These are phyloP conservation scores for Synanthedon tipuliformis DNA, from an alignment of 2,888 invertebrate genomes.

Conservation along the genomic window DNA sequence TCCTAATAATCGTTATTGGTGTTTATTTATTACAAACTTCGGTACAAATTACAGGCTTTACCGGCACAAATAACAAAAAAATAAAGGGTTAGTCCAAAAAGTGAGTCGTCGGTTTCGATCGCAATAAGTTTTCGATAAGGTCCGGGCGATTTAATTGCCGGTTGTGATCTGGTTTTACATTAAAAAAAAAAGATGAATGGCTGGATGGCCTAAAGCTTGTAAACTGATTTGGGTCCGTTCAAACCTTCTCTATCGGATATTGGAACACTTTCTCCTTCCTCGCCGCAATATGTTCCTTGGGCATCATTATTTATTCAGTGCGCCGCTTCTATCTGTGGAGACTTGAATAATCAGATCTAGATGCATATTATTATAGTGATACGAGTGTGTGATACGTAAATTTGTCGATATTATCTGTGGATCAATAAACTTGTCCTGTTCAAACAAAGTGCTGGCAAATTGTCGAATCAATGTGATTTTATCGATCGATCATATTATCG, in stretches of 20 bases:
- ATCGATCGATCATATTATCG: background rate
- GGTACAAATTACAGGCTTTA: conserved; percentile 67
- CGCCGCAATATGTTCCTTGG: conserved; percentile 22
- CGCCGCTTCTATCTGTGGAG: conserved; percentile 30
- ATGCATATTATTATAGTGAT: conserved; percentile 38
- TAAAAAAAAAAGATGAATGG: conserved; percentile 62
- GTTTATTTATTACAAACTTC: conserved; percentile 68
- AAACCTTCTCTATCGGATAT: conserved; percentile 48
- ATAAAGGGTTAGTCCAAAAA: conserved; percentile 68
- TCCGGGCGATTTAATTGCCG: conserved; percentile 69
- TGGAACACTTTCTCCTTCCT: conserved; percentile 59
- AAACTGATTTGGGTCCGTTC: conserved; percentile 51
- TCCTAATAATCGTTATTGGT: conserved; percentile 69
- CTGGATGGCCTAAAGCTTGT: conserved; percentile 53
- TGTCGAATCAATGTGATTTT: background rate
- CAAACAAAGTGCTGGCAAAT: conserved; percentile 2
- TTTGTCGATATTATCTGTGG: conserved; percentile 20
- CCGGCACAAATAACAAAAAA: conserved; percentile 52
- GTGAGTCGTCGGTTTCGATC: conserved; percentile 64
- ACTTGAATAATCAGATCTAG: conserved; percentile 47
- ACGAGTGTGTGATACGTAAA: background rate
- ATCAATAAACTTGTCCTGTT: conserved; percentile 19
- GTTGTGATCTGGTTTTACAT: conserved; percentile 69
- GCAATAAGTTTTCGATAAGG: conserved; percentile 70
- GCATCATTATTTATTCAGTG: conserved; percentile 47